A percentile compares a stretch with the other conserved stretches of the same genome.
Conservation (phyloP, 2,797 vertebrate genomes). For the Strix occidentalis region DNA sequence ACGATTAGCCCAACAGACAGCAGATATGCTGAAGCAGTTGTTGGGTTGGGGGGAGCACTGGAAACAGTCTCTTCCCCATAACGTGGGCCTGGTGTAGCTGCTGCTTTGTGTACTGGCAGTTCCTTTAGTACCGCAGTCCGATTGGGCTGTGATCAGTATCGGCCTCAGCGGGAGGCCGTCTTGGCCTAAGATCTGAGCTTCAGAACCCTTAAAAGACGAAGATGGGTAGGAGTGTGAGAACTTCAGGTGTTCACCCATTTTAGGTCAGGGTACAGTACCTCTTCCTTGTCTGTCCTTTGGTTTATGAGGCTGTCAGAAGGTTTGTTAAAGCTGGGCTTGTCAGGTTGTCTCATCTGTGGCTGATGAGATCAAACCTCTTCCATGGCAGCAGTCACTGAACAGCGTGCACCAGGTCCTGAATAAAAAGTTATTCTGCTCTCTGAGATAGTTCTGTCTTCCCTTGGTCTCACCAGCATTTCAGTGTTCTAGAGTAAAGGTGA, state of each 20-base stretch:
- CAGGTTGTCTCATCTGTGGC: not conserved
- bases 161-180: accelerated
- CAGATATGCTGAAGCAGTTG: not conserved
- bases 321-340: not conserved
- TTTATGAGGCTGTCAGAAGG: accelerated
- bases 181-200: not conserved
- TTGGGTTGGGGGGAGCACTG: not conserved
- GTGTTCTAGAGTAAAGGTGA: not conserved
- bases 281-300: not conserved
- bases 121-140: not conserved
- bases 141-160: not conserved
- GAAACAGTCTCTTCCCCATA: accelerated
- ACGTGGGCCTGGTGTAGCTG: accelerated
- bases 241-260: not conserved
- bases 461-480: not conserved
- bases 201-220: accelerated
- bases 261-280: accelerated
- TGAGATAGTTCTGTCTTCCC: not conserved
- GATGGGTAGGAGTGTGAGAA: not conserved
- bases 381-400: accelerated
- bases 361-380: accelerated
- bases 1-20: not conserved
- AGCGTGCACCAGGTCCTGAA: accelerated
- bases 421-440: not conserved
- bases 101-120: not conserved